Base-by-base conservation (phyloP, 2,113 vertebrate genomes). In the Natator depressus region DNA sequence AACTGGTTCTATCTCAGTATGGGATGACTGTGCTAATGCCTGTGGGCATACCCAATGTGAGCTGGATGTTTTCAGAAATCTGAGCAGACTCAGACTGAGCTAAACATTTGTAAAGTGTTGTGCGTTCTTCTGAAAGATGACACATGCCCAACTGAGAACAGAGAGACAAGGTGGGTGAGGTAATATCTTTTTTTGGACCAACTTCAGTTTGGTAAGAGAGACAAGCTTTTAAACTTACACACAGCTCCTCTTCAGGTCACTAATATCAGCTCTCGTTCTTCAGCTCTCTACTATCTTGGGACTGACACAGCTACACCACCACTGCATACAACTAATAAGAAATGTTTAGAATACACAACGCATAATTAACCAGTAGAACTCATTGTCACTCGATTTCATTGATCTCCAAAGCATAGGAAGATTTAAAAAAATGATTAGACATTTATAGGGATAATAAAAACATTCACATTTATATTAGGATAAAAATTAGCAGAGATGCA, bases 401-500 rank as follows among this genome's bases (percentile, higher is more conserved):
- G 75, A 78, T 47, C 46, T 6, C 4, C 22, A 46, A 78, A 27
- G 22, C 46, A 47, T 5, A 78, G 25, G 24, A 78, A 78, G 22
- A 47, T 27, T 27, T 46, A 5, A 27, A 25, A 42, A 47, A 47
- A 47, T 78, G 25, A 78, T 78, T 78, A 78, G 24, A 78, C 3
- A 47, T 78, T 72, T 47, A 78, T 16, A 78, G 22, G 11, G 42
- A 47, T 47, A 47, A 78, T 47, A 46, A 78, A 47, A 46, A 27
- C 17, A 38, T 20, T 78, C 75, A 78, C 25, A 29, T 12, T 78
- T 78, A 46, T 14, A 65, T 35, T 42, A 88, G 93, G 84, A 20
- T 93, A 91, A n/a, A 94, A 93, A 93, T 89, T 13, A 85, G 42
- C 82, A 84, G 85, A 47, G 5, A 90, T 47, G 14, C 25, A 47